These are phyloP conservation scores for Clarias laeviceps DNA, from an alignment of 2,797 vertebrate species.

Conservation along the genomic window DNA sequence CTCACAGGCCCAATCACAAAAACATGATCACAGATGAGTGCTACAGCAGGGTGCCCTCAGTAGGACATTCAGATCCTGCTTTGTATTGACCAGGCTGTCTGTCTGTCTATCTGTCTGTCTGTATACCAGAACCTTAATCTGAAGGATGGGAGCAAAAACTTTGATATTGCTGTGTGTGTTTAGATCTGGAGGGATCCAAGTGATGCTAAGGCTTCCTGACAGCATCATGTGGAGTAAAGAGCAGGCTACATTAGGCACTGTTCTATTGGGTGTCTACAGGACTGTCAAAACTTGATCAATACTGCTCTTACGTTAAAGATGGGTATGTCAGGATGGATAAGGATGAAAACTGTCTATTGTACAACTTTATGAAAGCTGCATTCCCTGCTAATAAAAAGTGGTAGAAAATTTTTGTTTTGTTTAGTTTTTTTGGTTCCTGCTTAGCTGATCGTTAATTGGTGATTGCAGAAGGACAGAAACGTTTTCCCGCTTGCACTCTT, in stretches of 20 bases:
- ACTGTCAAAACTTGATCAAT: constrained; percentile 5
- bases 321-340: neutral
- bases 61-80: constrained; percentile 43
- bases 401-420: neutral
- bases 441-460: neutral
- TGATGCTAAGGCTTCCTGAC: constrained; percentile 44
- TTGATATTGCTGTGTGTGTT: constrained; percentile 7
- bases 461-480: neutral
- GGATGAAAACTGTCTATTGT: neutral
- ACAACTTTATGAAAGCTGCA: neutral
- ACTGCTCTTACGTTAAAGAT: neutral
- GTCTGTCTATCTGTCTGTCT: constrained; percentile 1
- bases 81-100: constrained; percentile 44
- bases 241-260: constrained; percentile 37
- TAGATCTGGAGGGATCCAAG: constrained; percentile 28
- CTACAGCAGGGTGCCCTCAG: constrained; percentile 32
- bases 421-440: neutral
- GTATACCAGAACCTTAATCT: constrained; percentile 45
- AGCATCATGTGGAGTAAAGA: constrained; percentile 35
- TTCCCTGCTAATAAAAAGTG: neutral
- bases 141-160: constrained; percentile 32
- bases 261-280: constrained; percentile 4
- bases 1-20: constrained; percentile 15
- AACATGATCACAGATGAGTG: constrained; percentile 13
- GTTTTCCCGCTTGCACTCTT: neutral